These are phyloP conservation scores for Garrulus glandarius DNA, from an alignment of 2,797 vertebrate species.

Conservation along the genomic window DNA sequence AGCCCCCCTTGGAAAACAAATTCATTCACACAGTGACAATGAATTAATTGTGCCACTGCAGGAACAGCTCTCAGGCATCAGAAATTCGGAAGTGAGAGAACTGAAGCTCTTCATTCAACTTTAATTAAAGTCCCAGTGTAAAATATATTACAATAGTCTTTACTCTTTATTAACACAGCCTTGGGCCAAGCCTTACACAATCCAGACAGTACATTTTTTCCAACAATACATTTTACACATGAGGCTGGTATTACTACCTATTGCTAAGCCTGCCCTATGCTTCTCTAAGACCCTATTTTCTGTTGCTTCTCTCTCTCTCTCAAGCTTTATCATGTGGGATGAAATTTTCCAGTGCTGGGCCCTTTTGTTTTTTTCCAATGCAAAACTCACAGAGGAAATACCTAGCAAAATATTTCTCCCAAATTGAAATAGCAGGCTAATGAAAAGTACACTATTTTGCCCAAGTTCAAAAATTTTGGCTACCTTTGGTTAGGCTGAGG, in stretches of 20 bases:
- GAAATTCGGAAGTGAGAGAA: slow-evolving; percentile 41
- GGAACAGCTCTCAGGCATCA: slow-evolving; percentile 25
- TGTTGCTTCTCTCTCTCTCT: not conserved
- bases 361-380: not conserved
- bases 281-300: not conserved
- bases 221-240: slow-evolving; percentile 4
- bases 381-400: not conserved
- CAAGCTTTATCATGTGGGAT: not conserved
- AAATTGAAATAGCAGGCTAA: not conserved
- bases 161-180: slow-evolving; percentile 19
- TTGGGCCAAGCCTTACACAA: slow-evolving; percentile 21
- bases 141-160: slow-evolving; percentile 30
- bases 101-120: slow-evolving; percentile 35
- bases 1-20: not conserved
- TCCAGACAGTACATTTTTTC: not conserved
- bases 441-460: not conserved
- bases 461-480: not conserved
- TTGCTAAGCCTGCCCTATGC: not conserved
- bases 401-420: not conserved
- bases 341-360: not conserved
- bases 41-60: not conserved
- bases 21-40: not conserved
- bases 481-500: not conserved
- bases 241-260: not conserved
- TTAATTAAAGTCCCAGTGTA: slow-evolving; percentile 26